phyloP scores from a whole-genome alignment of 2,797 vertebrate species.

The Craterocephalus amniculus region DNA sequence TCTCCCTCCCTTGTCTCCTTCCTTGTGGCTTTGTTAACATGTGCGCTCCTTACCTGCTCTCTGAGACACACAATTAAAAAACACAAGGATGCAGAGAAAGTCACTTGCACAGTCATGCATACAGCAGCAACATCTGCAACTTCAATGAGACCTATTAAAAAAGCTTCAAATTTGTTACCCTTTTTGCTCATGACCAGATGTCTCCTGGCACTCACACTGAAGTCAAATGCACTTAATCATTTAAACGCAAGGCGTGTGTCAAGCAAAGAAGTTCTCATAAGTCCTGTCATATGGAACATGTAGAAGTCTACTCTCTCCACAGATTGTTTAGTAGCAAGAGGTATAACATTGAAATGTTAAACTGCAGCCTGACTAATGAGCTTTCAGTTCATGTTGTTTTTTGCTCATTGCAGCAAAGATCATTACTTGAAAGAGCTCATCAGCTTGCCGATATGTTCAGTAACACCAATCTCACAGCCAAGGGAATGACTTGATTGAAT shows the following conservation, averaged over 20 bases:
- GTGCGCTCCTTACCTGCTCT: constrained; percentile 24
- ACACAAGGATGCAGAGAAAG: constrained; percentile 20
- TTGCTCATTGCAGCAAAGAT: constrained; percentile 22
- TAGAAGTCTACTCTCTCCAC: constrained; percentile 24
- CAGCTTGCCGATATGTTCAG: constrained; percentile 3
- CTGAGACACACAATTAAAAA: constrained; percentile 24
- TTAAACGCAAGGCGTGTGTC: constrained; percentile 21
- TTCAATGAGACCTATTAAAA: constrained; percentile 15
- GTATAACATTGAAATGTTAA: constrained; percentile 29
- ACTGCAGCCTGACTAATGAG: constrained; percentile 47
- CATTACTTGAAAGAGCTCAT: constrained; percentile 6
- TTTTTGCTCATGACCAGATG: constrained; percentile 17
- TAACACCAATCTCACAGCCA: not conserved
- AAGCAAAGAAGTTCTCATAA: constrained; percentile 20
- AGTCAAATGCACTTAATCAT: constrained; percentile 3
- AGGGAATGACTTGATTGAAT: not conserved
- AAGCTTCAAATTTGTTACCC: constrained; percentile 15
- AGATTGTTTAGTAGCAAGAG: constrained; percentile 21
- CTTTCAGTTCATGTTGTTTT: constrained; percentile 17
- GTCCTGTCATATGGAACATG: constrained; percentile 15
- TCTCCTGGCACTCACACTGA: not conserved
- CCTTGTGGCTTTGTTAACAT: constrained; percentile 28
- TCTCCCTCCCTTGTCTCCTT: constrained; percentile 22
- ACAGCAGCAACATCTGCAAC: constrained; percentile 18
- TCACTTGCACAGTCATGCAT: constrained; percentile 27